phyloP scores from a whole-genome alignment of 1,140 invertebrate genomes.

The Drepana arcuata region DNA sequence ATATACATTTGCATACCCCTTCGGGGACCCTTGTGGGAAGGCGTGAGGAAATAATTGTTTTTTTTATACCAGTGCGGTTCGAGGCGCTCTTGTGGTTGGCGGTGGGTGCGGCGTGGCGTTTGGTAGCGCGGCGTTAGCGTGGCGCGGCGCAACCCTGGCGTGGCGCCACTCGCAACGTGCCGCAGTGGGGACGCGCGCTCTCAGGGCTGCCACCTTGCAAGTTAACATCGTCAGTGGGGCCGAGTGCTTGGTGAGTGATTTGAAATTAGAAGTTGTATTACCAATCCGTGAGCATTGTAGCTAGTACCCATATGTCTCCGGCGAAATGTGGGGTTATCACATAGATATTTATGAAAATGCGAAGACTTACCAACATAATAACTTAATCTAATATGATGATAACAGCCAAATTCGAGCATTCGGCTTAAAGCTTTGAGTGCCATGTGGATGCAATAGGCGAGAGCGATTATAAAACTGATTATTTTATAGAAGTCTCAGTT shows the following conservation, averaged over 20 bases:
- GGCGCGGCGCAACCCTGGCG: conserved; percentile 35
- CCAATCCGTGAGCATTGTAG: too few relatives aligned
- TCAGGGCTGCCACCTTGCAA: conserved; percentile 79
- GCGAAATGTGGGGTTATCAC: too few relatives aligned
- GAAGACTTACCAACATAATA: too few relatives aligned
- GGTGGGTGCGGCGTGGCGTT: conserved; percentile 43
- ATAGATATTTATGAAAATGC: too few relatives aligned
- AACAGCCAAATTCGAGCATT: conserved; percentile 70
- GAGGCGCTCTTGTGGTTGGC: conserved; percentile 47
- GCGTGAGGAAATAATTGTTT: too few relatives aligned
- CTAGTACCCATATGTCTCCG: too few relatives aligned
- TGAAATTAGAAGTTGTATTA: too few relatives aligned
- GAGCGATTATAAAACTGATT: conserved; percentile 54
- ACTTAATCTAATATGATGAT: conserved; percentile 50
- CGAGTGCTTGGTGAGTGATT: conserved; percentile 84
- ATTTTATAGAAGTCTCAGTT: too few relatives aligned
- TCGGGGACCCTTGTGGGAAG: too few relatives aligned
- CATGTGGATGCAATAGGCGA: conserved; percentile 58
- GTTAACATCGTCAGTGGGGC: conserved; percentile 77
- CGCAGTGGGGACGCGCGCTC: conserved; percentile 23
- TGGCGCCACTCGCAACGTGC: conserved; percentile 35
- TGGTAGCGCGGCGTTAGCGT: conserved; percentile 25
- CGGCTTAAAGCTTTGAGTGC: conserved; percentile 55
- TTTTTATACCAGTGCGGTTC: conserved; percentile 40
- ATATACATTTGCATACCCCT: too few relatives aligned